phyloP scores from a whole-genome alignment of 2,797 vertebrate genomes.

The Oreortyx pictus region DNA sequence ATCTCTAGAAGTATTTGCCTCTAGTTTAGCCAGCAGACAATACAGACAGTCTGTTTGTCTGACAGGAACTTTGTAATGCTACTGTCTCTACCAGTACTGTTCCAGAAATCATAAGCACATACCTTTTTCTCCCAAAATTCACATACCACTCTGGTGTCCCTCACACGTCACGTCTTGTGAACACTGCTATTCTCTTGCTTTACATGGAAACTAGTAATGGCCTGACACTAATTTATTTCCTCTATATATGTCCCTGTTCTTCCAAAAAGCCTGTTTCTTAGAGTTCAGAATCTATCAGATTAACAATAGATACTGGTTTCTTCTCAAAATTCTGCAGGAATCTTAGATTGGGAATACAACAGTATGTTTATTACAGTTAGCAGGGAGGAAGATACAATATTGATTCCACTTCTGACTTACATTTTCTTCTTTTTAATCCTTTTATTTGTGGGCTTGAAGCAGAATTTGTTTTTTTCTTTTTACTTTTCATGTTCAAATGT shows the following conservation, averaged over 20 bases:
- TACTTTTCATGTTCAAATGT: not conserved
- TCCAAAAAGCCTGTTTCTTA: not conserved
- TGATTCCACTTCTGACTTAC: not conserved
- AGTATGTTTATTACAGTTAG: constrained; percentile 1
- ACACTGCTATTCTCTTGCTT: not conserved
- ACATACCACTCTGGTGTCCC: not conserved
- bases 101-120: not conserved
- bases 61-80: not conserved
- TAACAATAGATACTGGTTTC: not conserved
- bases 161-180: not conserved
- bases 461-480: not conserved
- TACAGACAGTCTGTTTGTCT: not conserved
- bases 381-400: not conserved
- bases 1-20: not conserved
- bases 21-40: not conserved
- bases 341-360: not conserved
- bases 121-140: not conserved
- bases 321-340: constrained; percentile 24
- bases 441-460: not conserved
- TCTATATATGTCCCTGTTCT: not conserved
- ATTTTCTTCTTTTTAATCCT: constrained; percentile 1
- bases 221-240: not conserved
- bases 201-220: not conserved
- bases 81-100: not conserved
- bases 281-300: not conserved